A percentile compares a stretch with the other conserved stretches of the same genome.
Evolutionary conservation across 2,113 vertebrate genomes (phyloP).

Genomic region (Martes martes): DNA sequence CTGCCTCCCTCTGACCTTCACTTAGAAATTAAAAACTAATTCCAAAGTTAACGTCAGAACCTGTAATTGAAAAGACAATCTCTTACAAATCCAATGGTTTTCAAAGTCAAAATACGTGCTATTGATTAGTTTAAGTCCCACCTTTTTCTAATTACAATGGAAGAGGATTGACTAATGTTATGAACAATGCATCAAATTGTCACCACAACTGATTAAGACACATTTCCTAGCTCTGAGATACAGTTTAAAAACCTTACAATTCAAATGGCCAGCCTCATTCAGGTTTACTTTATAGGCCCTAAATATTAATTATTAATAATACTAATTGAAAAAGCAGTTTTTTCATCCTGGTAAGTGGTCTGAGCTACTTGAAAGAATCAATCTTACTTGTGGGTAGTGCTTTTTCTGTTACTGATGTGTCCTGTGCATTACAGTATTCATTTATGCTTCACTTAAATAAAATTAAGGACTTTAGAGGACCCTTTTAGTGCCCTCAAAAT

Average conservation of each 20-base stretch:
- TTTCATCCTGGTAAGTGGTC: slow-evolving; percentile 47
- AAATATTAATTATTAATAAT: slow-evolving; percentile 67
- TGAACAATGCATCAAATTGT: neutral
- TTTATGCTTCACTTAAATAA: slow-evolving; percentile 50
- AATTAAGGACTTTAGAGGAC: neutral
- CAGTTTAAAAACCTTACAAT: slow-evolving; percentile 7
- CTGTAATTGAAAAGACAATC: neutral
- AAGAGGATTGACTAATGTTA: neutral
- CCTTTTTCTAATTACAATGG: neutral
- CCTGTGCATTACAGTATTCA: neutral
- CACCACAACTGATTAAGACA: neutral
- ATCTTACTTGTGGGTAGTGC: slow-evolving; percentile 9
- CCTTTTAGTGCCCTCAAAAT: slow-evolving; percentile 48
- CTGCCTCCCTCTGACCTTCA: neutral
- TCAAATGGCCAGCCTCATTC: neutral
- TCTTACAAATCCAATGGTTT: neutral
- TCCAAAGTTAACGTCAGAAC: neutral
- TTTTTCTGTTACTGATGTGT: neutral
- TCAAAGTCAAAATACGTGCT: neutral
- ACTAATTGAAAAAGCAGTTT: slow-evolving; percentile 52
- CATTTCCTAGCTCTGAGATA: slow-evolving; percentile 5
- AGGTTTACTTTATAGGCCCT: neutral
- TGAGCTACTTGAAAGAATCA: slow-evolving; percentile 53
- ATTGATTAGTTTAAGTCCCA: neutral
- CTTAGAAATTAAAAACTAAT: slow-evolving; percentile 36